These are phyloP conservation scores for Neodontobutis hainanensis DNA, from an alignment of 2,113 vertebrate species.

Conservation along the genomic window DNA sequence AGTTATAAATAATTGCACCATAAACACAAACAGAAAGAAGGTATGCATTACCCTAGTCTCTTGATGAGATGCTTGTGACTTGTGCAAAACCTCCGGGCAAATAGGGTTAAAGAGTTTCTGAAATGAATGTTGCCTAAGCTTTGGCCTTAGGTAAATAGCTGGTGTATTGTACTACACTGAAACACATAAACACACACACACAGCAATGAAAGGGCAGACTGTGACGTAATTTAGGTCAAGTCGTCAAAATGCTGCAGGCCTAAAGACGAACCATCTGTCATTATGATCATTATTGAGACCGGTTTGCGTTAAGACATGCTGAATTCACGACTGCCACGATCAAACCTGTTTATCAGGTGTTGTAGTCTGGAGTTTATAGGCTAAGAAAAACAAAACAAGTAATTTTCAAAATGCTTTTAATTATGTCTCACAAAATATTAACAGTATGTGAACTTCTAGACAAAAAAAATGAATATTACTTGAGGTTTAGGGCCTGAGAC, in stretches of 20 bases:
- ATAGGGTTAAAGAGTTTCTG: constrained; percentile 37
- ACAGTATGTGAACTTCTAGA: too few species aligned
- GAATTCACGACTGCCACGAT: neutral
- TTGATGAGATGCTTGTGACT: constrained; percentile 45
- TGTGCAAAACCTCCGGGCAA: constrained; percentile 19
- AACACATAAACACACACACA: constrained; percentile 28
- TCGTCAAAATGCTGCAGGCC: constrained; percentile 12
- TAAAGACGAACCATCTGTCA: constrained; percentile 44
- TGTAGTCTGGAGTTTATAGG: neutral
- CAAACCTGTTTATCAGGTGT: constrained; percentile 12
- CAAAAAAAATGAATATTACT: too few species aligned
- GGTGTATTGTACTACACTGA: constrained; percentile 15
- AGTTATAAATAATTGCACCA: neutral
- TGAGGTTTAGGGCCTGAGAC: too few species aligned
- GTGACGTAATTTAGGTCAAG: constrained; percentile 32
- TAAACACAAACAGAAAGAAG: constrained; percentile 6
- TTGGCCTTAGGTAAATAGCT: constrained; percentile 24
- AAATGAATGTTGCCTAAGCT: constrained; percentile 42
- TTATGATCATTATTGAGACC: constrained; percentile 23
- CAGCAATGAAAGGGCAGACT: constrained; percentile 18
- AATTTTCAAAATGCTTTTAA: too few species aligned
- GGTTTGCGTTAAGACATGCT: constrained; percentile 17
- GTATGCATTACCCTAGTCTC: neutral
- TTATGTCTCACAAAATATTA: too few species aligned
- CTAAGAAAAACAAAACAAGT: neutral